Conservation (phyloP, 92 coral and sea anemone genomes). For the Galaxea fascicularis region DNA sequence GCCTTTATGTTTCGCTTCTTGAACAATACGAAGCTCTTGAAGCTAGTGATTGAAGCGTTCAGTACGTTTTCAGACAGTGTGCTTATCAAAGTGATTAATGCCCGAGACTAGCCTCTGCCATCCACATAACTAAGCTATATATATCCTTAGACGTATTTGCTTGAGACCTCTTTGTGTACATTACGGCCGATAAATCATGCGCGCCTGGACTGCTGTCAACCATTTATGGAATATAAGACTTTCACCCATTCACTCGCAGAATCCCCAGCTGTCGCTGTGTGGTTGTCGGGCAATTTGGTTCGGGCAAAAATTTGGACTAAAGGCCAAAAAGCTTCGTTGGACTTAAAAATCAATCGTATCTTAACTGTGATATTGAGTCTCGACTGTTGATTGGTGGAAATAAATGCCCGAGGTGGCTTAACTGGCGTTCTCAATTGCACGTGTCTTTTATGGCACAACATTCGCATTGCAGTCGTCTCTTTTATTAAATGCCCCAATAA, state of each 20-base stretch:
- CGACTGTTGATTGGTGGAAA: background rate
- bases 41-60: slow-evolving; percentile 5
- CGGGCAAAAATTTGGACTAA: background rate
- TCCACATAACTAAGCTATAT: slow-evolving; percentile 32
- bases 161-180: slow-evolving; percentile 30
- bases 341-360: background rate
- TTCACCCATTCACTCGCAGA: slow-evolving; percentile 3
- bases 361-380: slow-evolving; percentile 24
- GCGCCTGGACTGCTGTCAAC: slow-evolving; percentile 1
- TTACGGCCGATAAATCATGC: slow-evolving; percentile 33
- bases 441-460: background rate
- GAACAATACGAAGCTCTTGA: background rate
- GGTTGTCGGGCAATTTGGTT: background rate
- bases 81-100: slow-evolving; percentile 24
- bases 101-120: background rate
- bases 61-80: slow-evolving; percentile 13
- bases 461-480: background rate
- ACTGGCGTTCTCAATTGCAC: background rate
- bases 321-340: background rate
- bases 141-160: slow-evolving; percentile 7
- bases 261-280: background rate
- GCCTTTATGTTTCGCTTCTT: background rate
- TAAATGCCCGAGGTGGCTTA: background rate
- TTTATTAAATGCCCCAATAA: background rate
- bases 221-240: slow-evolving; percentile 29